These are phyloP conservation scores for Lasiurus borealis DNA, from an alignment of 2,113 vertebrate genomes.

Conservation along the genomic window DNA sequence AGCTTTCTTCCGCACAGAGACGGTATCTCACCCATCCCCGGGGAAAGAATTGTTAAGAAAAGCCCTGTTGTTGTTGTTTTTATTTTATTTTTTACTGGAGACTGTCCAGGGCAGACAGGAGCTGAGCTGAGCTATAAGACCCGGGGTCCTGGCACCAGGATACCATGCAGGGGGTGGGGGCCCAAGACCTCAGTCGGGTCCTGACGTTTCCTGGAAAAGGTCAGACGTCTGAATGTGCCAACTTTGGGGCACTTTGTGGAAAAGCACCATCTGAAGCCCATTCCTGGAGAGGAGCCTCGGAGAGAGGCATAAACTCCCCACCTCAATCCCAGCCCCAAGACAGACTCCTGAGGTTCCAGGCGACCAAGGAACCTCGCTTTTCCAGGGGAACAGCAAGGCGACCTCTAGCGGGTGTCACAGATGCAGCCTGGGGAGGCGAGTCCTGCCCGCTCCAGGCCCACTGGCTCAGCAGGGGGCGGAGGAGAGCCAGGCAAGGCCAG, in stretches of 20 bases:
- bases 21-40: background rate
- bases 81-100: background rate
- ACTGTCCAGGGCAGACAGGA: background rate
- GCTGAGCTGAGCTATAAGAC: background rate
- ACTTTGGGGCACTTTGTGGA: fast-evolving
- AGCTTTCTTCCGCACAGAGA: background rate
- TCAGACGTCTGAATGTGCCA: background rate
- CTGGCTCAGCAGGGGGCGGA: background rate
- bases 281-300: background rate
- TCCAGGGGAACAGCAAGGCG: background rate
- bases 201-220: background rate
- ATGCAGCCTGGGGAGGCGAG: background rate
- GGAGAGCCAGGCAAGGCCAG: background rate
- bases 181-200: background rate
- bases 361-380: background rate
- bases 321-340: background rate
- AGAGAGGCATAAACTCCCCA: background rate
- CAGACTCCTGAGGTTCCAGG: background rate
- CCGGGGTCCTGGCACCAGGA: background rate
- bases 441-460: background rate
- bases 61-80: background rate
- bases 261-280: background rate
- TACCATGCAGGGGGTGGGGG: fast-evolving
- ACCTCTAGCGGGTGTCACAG: background rate
- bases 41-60: background rate